Base-by-base conservation (phyloP, 2,888 invertebrate genomes). In the Stomorhina lunata region DNA sequence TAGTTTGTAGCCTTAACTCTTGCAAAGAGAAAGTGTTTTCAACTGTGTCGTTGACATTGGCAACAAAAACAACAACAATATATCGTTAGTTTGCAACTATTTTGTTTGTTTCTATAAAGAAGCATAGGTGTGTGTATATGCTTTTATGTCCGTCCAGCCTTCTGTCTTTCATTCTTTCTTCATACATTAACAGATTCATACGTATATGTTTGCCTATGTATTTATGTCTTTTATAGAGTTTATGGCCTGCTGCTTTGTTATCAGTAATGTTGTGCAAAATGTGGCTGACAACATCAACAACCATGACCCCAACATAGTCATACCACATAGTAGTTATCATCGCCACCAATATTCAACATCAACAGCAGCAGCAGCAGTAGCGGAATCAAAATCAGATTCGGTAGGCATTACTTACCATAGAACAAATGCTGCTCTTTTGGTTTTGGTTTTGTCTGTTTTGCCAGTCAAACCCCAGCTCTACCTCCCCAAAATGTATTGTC, bases 251-350 rank as follows among this genome's bases (percentile, higher is more conserved):
- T 76, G 59, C 71, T 68, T 76, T 71, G 75, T 82, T 82, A 82
- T 82, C 79, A 79, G 82, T 82, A 76, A 82, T 72, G 72, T 79
- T 76, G 79, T 82, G 82, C 82, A 82, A 79, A 82, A 76, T 79
- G 82, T 75, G 82, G 82, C 82, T 79, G 79, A 79, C 79, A 82
- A 79, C 82, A 75, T 76, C 75, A 82, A 79, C 82, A 79, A 53
- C 82, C 82, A 79, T 82, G 75, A 82, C 79, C 82, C 55, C 79
- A 79, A 76, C 75, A 76, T 32, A 37, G 34, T 55, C 80, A 76
- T 66, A 61, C 66, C 72, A 80, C 72, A 73, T 37, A 59, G 59
- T n/a, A n/a, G n/a, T n/a, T 73, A 73, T 80, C 79, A 72, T 43
- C 72, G 50, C 59, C 72, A 43, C 59, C 66, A 80, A 76, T 69